Conservation (phyloP, 2,113 vertebrate genomes). For the Aleadryas rufinucha region DNA sequence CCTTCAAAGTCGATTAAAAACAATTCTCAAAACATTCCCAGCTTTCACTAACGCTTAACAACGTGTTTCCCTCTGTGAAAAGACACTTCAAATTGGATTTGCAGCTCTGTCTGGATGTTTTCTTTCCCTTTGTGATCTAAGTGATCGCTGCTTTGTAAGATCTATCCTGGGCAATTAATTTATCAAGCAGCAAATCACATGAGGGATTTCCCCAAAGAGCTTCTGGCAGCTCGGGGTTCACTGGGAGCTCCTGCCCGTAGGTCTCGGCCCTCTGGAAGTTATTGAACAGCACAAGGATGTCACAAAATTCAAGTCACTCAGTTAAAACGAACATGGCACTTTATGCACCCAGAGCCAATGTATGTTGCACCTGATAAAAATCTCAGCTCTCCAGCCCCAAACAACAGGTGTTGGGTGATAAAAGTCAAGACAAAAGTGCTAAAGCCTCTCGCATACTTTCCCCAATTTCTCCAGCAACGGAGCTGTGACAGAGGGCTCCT, state of each 20-base stretch:
- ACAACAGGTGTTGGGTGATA: conserved; percentile 56
- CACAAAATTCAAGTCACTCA: neutral
- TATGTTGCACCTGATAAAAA: neutral
- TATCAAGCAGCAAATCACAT: neutral
- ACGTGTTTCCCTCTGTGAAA: neutral
- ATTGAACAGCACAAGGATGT: neutral
- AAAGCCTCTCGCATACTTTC: conserved; percentile 45
- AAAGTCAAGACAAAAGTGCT: conserved; percentile 63
- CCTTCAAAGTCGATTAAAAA: neutral
- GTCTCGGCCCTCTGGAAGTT: neutral
- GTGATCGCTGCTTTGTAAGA: neutral
- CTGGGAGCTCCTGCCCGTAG: neutral
- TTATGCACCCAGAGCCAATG: neutral
- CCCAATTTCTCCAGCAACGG: conserved; percentile 65
- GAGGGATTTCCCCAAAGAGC: neutral
- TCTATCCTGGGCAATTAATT: neutral
- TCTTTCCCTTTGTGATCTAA: neutral
- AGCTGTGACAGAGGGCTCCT: conserved; percentile 67
- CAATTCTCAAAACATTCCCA: neutral
- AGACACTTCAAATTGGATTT: neutral
- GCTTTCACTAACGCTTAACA: neutral
- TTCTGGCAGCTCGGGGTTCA: neutral
- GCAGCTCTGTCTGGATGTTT: neutral
- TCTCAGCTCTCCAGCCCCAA: neutral
- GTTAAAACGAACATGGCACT: neutral